Evolutionary conservation across 2,888 invertebrate species (phyloP), one percentile per base, ranked within the genome.

Genomic region (Conus canariensis): DNA sequence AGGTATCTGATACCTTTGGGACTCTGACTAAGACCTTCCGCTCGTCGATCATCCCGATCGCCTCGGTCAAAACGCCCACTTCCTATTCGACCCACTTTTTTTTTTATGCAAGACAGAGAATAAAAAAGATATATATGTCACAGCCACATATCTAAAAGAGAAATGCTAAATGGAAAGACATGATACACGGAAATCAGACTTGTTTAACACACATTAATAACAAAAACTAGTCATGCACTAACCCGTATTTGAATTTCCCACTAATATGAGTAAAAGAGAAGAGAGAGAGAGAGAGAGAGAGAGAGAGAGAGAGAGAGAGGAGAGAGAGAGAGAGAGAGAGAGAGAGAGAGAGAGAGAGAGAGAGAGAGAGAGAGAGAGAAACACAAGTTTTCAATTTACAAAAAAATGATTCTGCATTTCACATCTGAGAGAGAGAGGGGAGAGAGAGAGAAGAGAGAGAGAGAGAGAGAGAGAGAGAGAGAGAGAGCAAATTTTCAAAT

Each of bases 31-130:
- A 64, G 89, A 89, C 60, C 67, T 56, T 89, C 89, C 25, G 85
- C 85, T 16, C 93, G 94, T 70, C 95, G 92, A n/a, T 95, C 95
- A 91, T 95, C 94, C 88, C 93, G 89, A 89, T 95, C 95, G 5
- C 95, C 95, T 77, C 94, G 94, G 92, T 95, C 95, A 95, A 96
- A 96, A 88, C 96, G 94, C 92, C 96, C 96, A 93, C 96, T 96
- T 87, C 96, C 96, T 91, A 96, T 96, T 64, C 96, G 95, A 91
- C 95, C 95, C 94, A 95, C 96, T 96, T 45, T 45, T 30, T 30
- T 30, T 45, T 45, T 45, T 45, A 45, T 45, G 45, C 45, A 45
- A 45, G 45, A 45, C 45, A 45, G 67, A 56, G 30, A 58, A 25
- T 60, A 60, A 30, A 58, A 30, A 22, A 88, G 22, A 80, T 4